Evolutionary conservation across 2,888 invertebrate species (phyloP), one percentile per base, ranked within the genome.

Genomic region (Cordylochernes scorpioides): DNA sequence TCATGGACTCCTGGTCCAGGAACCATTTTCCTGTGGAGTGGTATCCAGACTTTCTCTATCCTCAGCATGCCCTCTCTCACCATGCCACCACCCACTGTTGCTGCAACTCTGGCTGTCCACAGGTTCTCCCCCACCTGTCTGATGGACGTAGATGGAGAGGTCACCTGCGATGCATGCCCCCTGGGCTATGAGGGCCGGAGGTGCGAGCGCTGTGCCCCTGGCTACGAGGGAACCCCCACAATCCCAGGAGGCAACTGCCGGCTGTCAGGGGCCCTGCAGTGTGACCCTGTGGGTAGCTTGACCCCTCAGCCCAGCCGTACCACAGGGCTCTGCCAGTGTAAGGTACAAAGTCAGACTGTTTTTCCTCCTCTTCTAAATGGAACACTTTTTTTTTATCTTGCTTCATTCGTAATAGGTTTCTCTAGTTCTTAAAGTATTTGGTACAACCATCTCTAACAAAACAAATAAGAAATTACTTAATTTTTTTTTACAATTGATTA

Each of bases 141-240:
- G 15, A 53, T 77, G 10, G 72, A 65, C 26, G 55, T 64, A 0
- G 69, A 73, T 42, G 70, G 70, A 4, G 62, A 66, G 35, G 69
- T 74, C 0, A 62, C 67, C 3, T 86, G 86, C 49, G 64, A 72
- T 39, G 45, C 44, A 30, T 88, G 88, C 49, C 65, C 67, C 24
- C 58, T 63, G 29, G 86, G 82, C 45, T 77, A 68, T 46, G 54
- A 52, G 29, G 82, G 82, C 6, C 55, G 65, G 14, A 62, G 69
- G 26, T 84, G 84, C 46, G 71, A 77, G 44, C 52, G 55, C 27
- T 84, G 88, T 47, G 67, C 71, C 17, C 52, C 59, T 3, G 80
- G 75, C 2, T 86, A 71, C 48, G 60, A 64, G 33, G 84, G 84
- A 8, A 73, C 78, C 52, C 80, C 84, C 1, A 47, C 68, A 22